Evolutionary conservation across 2,113 vertebrate genomes (phyloP).

Genomic region (Rafetus swinhoei): DNA sequence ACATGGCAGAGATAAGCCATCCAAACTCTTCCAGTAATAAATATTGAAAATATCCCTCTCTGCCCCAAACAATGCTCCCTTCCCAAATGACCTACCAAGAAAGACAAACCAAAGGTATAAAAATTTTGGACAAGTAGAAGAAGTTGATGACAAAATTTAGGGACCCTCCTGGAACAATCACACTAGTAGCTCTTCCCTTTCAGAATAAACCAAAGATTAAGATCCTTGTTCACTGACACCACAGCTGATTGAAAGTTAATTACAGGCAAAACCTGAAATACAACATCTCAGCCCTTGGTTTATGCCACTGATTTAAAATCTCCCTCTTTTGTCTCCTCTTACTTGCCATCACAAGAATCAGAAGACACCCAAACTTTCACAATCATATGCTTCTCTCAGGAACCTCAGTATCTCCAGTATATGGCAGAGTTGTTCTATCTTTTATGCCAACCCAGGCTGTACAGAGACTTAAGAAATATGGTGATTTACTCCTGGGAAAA

Average conservation of each 20-base stretch:
- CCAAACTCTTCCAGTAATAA: not conserved
- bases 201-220: too few relatives aligned
- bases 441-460: not conserved
- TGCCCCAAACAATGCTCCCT: too few relatives aligned
- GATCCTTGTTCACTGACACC: too few relatives aligned
- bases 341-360: not conserved
- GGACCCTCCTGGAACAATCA: not conserved
- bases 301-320: not conserved
- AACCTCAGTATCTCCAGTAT: not conserved
- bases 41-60: not conserved
- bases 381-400: not conserved
- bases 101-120: not conserved
- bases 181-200: too few relatives aligned
- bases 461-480: not conserved
- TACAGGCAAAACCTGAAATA: too few relatives aligned
- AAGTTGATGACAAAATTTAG: not conserved
- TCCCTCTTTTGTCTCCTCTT: not conserved
- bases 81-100: not conserved
- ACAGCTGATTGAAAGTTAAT: too few relatives aligned
- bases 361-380: not conserved
- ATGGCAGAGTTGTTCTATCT: not conserved
- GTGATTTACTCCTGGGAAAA: too few relatives aligned
- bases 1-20: not conserved
- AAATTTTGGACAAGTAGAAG: not conserved
- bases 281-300: too few relatives aligned